Base-by-base conservation (phyloP, 2,113 vertebrate species). In the Rhombomys opimus region DNA sequence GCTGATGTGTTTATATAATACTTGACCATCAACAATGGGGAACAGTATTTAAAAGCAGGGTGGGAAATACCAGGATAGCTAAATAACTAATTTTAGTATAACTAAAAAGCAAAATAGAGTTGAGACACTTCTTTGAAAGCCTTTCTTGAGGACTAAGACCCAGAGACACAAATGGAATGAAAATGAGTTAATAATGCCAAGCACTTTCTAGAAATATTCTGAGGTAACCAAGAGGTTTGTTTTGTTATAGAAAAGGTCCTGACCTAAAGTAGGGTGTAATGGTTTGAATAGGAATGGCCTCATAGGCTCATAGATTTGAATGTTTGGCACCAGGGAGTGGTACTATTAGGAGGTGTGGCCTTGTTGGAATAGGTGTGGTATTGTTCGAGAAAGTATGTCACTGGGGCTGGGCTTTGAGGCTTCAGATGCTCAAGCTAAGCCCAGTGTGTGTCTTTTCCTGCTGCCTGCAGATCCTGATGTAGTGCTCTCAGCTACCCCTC, bases 91-190 rank as follows among this genome's bases (percentile, higher is more conserved):
- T 30, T 41, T 75, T n/a, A 30, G 23, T 41, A 59, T 80, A 85
- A 52, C 15, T 20, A 30, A 32, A 15, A 80, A 92, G 61, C 5
- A 84, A 92, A 78, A 75, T 52, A 61, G 73, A 23, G 14, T 78
- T 80, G 63, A 84, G 54, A 81, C 85, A 93, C n/a, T 52, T 70
- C 78, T 92, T 90, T 89, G 80, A 89, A 84, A 91, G 50, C 0
- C 18, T 88, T 77, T 91, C 23, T 91, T 50, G 57, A 46, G 68
- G 63, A 17, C 52, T 59, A 75, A 75, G 85, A 63, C 73, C 57
- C 50, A 94, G 91, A 91, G 50, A 70, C 27, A 59, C 54, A 89
- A 87, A 82, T 38, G 46, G 52, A 91, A 72, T 61, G 41, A 90
- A 80, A 87, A 57, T 78, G 68, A 73, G 35, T 91, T 20, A 90